Conservation (phyloP, 2,888 invertebrate genomes). For the Crocallis elinguaria region DNA sequence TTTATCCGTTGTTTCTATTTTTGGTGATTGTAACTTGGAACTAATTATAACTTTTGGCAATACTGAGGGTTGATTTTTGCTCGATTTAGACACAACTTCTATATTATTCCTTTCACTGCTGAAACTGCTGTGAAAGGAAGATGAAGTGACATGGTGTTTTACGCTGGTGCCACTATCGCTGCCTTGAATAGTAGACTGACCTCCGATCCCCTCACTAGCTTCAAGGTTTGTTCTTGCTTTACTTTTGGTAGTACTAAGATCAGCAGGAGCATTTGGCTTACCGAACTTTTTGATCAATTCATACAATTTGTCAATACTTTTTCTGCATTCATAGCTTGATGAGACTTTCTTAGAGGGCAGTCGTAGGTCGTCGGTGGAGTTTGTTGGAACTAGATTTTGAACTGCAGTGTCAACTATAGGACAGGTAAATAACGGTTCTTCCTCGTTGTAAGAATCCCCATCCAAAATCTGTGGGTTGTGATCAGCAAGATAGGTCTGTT, state of each 20-base stretch:
- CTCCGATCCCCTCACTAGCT: slow-evolving; percentile 33
- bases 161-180: slow-evolving; percentile 70
- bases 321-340: slow-evolving; percentile 60
- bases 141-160: slow-evolving; percentile 55
- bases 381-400: slow-evolving; percentile 42
- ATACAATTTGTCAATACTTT: slow-evolving; percentile 75
- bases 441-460: neutral
- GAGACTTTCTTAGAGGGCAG: slow-evolving; percentile 41
- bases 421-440: neutral
- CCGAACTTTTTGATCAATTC: slow-evolving; percentile 63
- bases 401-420: slow-evolving; percentile 8
- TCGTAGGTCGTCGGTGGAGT: slow-evolving; percentile 36
- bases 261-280: slow-evolving; percentile 41
- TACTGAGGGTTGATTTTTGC: slow-evolving; percentile 41
- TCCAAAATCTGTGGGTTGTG: slow-evolving; percentile 12
- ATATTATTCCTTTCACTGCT: slow-evolving; percentile 54
- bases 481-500: slow-evolving; percentile 17
- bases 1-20: slow-evolving; percentile 50
- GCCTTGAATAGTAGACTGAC: slow-evolving; percentile 46
- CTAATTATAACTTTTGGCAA: slow-evolving; percentile 69
- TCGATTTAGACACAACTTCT: slow-evolving; percentile 15
- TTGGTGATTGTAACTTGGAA: slow-evolving; percentile 52
- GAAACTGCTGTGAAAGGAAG: slow-evolving; percentile 58
- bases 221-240: slow-evolving; percentile 33
- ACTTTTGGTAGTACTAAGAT: slow-evolving; percentile 36